Conservation (phyloP, 1,140 invertebrate species). For the Neodiprion fabricii region DNA sequence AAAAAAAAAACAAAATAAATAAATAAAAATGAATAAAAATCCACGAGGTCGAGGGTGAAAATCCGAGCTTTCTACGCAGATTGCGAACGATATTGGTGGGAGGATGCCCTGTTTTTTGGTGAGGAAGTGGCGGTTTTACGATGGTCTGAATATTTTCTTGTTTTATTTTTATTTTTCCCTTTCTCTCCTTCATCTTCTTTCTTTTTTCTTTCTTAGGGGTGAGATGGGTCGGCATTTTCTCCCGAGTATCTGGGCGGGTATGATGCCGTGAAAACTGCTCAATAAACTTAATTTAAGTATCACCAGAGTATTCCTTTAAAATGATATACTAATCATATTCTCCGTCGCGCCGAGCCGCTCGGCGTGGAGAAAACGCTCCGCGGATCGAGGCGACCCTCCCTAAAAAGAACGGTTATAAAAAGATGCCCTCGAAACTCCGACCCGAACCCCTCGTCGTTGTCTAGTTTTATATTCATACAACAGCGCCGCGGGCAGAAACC, state of each 20-base stretch:
- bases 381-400: background rate
- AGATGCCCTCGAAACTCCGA: conserved; percentile 24
- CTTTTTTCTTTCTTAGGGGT: background rate
- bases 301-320: conserved; percentile 35
- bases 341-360: conserved; percentile 20
- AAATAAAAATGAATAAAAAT: too few species aligned
- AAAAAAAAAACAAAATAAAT: too few species aligned
- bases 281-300: conserved; percentile 50
- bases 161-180: background rate
- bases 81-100: too few species aligned
- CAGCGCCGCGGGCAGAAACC: background rate
- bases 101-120: background rate
- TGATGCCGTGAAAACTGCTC: conserved; percentile 46
- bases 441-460: conserved; percentile 16
- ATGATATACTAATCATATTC: conserved; percentile 49
- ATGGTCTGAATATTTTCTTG: background rate
- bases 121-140: background rate
- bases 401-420: conserved; percentile 22
- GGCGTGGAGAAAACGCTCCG: background rate
- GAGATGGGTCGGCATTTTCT: background rate
- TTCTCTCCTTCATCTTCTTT: too few species aligned
- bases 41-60: too few species aligned
- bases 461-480: conserved; percentile 3
- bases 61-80: too few species aligned
- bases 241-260: conserved; percentile 10